phyloP scores from a whole-genome alignment of 1,140 invertebrate species.

The Drosophila asahinai region DNA sequence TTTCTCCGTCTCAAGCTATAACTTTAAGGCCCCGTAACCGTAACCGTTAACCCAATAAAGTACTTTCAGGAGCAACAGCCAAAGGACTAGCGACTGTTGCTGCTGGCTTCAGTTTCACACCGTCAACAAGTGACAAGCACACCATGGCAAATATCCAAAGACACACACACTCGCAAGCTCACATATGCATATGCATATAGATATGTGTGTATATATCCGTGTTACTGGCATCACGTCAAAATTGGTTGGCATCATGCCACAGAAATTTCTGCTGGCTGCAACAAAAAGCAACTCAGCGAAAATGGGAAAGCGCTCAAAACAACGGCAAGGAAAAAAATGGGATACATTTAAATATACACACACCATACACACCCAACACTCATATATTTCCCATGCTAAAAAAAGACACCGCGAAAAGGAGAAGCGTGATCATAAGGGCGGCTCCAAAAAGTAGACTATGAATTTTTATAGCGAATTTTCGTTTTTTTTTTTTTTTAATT shows the following conservation, averaged over 20 bases:
- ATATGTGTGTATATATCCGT: slow-evolving; percentile 1
- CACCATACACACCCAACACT: slow-evolving; percentile 7
- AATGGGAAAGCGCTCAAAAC: slow-evolving; percentile 39
- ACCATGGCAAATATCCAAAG: slow-evolving; percentile 46
- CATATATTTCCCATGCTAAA: not conserved
- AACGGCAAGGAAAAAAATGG: slow-evolving; percentile 5
- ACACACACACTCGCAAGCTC: slow-evolving; percentile 9
- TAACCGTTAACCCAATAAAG: slow-evolving; percentile 77
- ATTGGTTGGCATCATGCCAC: slow-evolving; percentile 71
- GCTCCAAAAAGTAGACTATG: slow-evolving; percentile 58
- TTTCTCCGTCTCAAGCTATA: not conserved
- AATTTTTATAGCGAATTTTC: slow-evolving; percentile 69
- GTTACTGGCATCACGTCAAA: slow-evolving; percentile 61
- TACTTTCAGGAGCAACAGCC: slow-evolving; percentile 61
- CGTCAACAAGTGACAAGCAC: slow-evolving; percentile 75
- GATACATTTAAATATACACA: slow-evolving; percentile 21
- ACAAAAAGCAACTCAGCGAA: slow-evolving; percentile 56
- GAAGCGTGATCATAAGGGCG: slow-evolving; percentile 14
- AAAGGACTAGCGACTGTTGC: slow-evolving; percentile 49
- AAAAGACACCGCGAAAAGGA: not conserved
- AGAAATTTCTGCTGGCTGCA: slow-evolving; percentile 61
- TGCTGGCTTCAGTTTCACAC: slow-evolving; percentile 76
- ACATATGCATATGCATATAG: not conserved
- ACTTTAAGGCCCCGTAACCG: slow-evolving; percentile 42
- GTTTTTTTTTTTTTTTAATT: slow-evolving; percentile 69